Percentiles rank a stretch among this genome's conserved stretches.
These are phyloP conservation scores for Microtus pennsylvanicus DNA, from an alignment of 2,113 vertebrate genomes.

Conservation along the genomic window DNA sequence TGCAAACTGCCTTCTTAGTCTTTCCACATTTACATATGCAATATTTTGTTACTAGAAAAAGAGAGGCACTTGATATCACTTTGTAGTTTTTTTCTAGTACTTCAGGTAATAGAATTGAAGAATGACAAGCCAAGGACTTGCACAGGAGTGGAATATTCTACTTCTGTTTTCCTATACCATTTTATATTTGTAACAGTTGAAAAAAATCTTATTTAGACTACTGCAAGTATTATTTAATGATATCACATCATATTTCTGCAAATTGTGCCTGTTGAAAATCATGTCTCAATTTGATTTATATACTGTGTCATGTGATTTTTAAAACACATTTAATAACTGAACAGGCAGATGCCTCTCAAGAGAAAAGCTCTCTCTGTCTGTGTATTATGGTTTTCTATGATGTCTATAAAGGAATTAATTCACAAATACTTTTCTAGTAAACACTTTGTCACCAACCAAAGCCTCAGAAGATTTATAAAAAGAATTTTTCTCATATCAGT, in stretches of 20 bases:
- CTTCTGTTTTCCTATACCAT: neutral
- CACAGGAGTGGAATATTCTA: neutral
- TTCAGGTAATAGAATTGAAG: neutral
- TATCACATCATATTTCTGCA: neutral
- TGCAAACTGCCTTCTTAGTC: neutral
- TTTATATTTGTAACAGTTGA: neutral
- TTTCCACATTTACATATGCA: neutral
- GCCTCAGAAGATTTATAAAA: conserved; percentile 57
- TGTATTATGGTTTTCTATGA: neutral
- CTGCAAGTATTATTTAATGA: neutral
- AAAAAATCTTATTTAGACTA: neutral
- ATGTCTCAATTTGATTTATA: conserved; percentile 37
- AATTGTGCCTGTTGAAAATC: conserved; percentile 1
- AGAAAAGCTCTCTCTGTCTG: neutral
- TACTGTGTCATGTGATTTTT: neutral
- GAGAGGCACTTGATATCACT: neutral
- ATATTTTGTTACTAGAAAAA: neutral
- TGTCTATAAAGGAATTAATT: neutral
- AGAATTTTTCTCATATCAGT: conserved; percentile 52
- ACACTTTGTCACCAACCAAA: conserved; percentile 45
- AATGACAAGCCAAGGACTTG: neutral
- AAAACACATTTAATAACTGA: conserved; percentile 53
- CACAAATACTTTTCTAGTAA: conserved; percentile 51
- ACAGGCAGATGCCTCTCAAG: neutral
- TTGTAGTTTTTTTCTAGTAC: neutral